Evolutionary conservation across 2,797 vertebrate genomes (phyloP).

Genomic region (Neosalanx taihuensis): DNA sequence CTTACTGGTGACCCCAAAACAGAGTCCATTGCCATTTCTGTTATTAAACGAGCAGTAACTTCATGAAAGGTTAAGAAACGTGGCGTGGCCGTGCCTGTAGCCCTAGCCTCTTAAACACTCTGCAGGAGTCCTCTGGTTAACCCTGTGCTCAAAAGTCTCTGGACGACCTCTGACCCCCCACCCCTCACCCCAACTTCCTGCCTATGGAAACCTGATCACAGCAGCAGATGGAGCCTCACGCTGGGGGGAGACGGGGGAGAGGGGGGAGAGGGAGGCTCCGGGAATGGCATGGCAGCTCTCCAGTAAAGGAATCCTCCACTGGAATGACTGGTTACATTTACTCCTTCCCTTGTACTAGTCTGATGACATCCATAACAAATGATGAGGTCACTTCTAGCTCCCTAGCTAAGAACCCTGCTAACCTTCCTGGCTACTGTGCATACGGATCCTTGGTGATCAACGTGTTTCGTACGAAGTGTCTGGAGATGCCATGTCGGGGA

Average conservation of each 20-base stretch:
- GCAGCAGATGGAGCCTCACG: slow-evolving; percentile 45
- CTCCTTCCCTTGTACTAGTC: not conserved
- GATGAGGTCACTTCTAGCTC: not conserved
- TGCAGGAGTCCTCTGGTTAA: slow-evolving; percentile 44
- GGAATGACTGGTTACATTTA: not conserved
- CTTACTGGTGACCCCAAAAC: not conserved
- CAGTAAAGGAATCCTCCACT: slow-evolving; percentile 39
- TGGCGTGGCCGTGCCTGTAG: slow-evolving; percentile 14
- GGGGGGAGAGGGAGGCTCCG: not conserved
- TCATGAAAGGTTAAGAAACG: slow-evolving; percentile 3
- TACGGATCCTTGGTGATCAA: not conserved
- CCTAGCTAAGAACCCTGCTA: too few relatives aligned
- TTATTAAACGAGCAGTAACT: not conserved
- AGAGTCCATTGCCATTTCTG: too few relatives aligned
- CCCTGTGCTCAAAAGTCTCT: slow-evolving; percentile 34
- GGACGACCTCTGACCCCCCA: slow-evolving; percentile 48
- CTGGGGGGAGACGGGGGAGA: slow-evolving; percentile 38
- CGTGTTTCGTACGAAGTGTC: slow-evolving; percentile 19
- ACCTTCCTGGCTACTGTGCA: too few relatives aligned
- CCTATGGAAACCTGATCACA: slow-evolving; percentile 60
- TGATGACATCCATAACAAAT: too few relatives aligned
- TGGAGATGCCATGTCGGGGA: slow-evolving; percentile 26
- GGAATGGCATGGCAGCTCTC: slow-evolving; percentile 22
- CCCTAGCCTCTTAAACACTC: slow-evolving; percentile 21
- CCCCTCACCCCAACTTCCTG: slow-evolving; percentile 55